Evolutionary conservation across 2,113 vertebrate species (phyloP).

Genomic region (Argyrosomus japonicus): DNA sequence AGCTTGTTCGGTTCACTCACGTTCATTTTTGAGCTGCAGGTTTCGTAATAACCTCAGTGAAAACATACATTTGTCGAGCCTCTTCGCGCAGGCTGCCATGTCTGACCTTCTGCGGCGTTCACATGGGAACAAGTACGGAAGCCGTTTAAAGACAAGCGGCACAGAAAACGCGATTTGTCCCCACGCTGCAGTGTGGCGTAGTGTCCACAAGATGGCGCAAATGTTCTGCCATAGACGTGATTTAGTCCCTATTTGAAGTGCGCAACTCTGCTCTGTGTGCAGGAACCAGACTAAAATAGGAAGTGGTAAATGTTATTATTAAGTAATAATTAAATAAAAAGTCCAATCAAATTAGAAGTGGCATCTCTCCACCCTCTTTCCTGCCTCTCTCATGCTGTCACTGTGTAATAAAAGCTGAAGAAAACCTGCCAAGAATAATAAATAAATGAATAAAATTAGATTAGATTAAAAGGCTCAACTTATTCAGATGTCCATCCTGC

Average conservation of each 20-base stretch:
- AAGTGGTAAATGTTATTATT: no score
- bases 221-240: not conserved
- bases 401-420: no score
- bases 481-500: not conserved
- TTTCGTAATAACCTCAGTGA: conserved; percentile 59
- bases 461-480: not conserved
- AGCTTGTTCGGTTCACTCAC: conserved; percentile 63
- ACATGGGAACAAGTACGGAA: conserved; percentile 65
- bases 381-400: no score
- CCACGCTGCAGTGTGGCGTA: not conserved
- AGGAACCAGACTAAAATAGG: not conserved
- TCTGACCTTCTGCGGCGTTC: conserved; percentile 74
- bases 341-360: no score
- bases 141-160: conserved; percentile 10
- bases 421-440: no score
- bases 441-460: not conserved
- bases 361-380: no score
- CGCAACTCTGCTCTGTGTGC: not conserved
- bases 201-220: conserved; percentile 62
- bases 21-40: conserved; percentile 64
- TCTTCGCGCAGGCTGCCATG: conserved; percentile 78
- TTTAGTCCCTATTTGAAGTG: not conserved
- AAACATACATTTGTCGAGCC: conserved; percentile 38
- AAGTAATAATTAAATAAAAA: not conserved
- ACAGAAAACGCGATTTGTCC: not conserved